These are phyloP conservation scores for Indicator maculatus DNA, from an alignment of 2,113 vertebrate species.

Conservation along the genomic window DNA sequence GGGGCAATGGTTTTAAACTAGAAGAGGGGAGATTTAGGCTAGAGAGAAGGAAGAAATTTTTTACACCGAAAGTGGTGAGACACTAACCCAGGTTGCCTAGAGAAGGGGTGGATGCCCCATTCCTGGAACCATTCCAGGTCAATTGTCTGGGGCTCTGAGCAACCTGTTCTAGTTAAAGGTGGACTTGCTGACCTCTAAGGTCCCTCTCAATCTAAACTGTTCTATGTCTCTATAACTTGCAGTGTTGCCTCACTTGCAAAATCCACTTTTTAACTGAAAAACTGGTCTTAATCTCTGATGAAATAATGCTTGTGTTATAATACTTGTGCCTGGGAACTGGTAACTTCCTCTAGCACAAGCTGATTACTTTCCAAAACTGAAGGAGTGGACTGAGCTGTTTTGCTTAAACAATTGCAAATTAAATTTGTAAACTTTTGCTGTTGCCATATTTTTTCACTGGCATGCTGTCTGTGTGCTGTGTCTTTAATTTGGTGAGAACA, in stretches of 20 bases:
- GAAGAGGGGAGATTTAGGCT: too few species aligned
- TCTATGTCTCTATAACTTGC: background rate
- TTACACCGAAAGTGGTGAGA: too few species aligned
- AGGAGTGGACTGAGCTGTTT: slow-evolving; percentile 77
- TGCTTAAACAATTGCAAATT: slow-evolving; percentile 74
- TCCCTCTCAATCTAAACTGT: too few species aligned
- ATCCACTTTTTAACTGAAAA: slow-evolving; percentile 56
- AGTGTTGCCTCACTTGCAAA: slow-evolving; percentile 1
- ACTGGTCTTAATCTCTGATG: slow-evolving; percentile 41
- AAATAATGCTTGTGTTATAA: background rate
- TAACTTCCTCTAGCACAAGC: slow-evolving; percentile 67
- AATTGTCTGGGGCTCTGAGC: too few species aligned
- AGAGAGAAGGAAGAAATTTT: too few species aligned
- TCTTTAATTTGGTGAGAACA: slow-evolving; percentile 46
- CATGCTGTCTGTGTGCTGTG: slow-evolving; percentile 28
- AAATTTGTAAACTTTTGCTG: slow-evolving; percentile 71
- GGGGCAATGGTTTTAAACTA: too few species aligned
- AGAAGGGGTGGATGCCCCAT: too few species aligned
- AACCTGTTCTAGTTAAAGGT: too few species aligned
- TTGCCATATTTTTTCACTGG: slow-evolving; percentile 73
- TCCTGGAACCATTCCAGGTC: too few species aligned
- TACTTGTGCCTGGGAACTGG: slow-evolving; percentile 22
- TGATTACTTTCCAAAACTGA: slow-evolving; percentile 72
- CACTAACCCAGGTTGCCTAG: too few species aligned
- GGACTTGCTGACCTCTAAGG: too few species aligned